A percentile compares a stretch with the other conserved stretches of the same genome.
phyloP scores from a whole-genome alignment of 64 coral and sea anemone genomes.

The Stichodactyla mertensii region DNA sequence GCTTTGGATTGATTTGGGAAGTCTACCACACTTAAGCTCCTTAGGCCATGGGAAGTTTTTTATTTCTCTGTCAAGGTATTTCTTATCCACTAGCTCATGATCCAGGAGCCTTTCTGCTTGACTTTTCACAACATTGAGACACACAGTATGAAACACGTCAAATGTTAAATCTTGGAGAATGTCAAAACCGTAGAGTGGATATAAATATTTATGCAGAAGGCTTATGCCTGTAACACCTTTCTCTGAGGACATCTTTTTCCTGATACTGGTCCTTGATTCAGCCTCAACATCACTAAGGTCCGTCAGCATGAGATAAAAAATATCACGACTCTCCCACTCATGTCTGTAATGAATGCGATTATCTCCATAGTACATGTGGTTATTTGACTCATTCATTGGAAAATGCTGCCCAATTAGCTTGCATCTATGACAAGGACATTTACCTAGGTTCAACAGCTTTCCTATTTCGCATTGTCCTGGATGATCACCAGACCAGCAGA shows the following conservation, averaged over 20 bases:
- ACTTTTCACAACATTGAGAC: conserved; percentile 49
- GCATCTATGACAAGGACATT: conserved; percentile 59
- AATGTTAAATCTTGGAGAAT: conserved; percentile 58
- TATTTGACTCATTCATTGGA: conserved; percentile 23
- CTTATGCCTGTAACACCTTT: conserved; percentile 40
- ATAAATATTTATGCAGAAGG: conserved; percentile 45
- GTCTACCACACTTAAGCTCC: conserved; percentile 48
- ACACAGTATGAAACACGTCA: conserved; percentile 74
- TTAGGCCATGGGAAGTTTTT: conserved; percentile 58
- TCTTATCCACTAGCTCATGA: conserved; percentile 39
- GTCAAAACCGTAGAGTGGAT: conserved; percentile 45
- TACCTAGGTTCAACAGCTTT: conserved; percentile 69
- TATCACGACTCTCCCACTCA: conserved; percentile 38
- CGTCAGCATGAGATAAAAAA: conserved; percentile 28
- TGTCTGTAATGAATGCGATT: conserved; percentile 35
- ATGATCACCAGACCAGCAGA: conserved; percentile 75
- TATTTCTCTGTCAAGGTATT: conserved; percentile 58
- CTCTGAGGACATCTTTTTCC: conserved; percentile 45
- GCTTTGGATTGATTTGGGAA: conserved; percentile 44
- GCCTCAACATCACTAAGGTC: conserved; percentile 56
- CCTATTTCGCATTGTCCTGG: conserved; percentile 71
- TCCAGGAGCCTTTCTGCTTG: conserved; percentile 51
- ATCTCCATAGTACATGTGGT: conserved; percentile 54
- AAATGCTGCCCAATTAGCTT: conserved; percentile 57
- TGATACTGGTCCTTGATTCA: conserved; percentile 44